Evolutionary conservation across 2,797 vertebrate genomes (phyloP).

Genomic region (Periophthalmus magnuspinnatus): DNA sequence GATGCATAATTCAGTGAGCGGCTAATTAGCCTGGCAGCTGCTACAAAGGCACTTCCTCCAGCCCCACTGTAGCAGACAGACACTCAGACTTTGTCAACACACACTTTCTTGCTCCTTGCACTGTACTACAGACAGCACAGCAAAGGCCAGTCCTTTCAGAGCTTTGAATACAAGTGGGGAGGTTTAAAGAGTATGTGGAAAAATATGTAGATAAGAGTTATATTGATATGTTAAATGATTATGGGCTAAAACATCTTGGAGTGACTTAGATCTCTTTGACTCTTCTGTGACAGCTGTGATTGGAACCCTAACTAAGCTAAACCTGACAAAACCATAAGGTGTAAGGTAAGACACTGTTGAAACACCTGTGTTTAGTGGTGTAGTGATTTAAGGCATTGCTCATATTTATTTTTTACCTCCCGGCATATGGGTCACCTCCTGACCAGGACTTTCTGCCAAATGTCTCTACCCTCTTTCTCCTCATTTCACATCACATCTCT

Average conservation of each 20-base stretch:
- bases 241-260: not conserved
- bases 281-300: not conserved
- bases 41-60: constrained; percentile 73
- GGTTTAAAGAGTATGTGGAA: not conserved
- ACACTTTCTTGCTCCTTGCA: constrained; percentile 61
- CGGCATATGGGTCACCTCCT: not conserved
- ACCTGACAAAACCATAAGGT: not conserved
- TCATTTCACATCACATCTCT: not conserved
- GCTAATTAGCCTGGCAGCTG: constrained; percentile 77
- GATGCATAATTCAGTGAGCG: constrained; percentile 77
- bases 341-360: not conserved
- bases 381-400: not conserved
- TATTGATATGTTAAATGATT: not conserved
- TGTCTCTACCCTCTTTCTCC: not conserved
- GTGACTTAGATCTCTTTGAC: not conserved
- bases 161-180: constrained; percentile 24
- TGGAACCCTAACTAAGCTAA: not conserved
- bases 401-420: not conserved
- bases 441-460: not conserved
- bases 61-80: constrained; percentile 60
- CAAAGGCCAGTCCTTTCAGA: constrained; percentile 24
- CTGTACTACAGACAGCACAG: constrained; percentile 41
- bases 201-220: no score
- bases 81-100: constrained; percentile 62
- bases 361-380: not conserved